Evolutionary conservation across 2,113 vertebrate genomes (phyloP).

Genomic region (Setophaga coronata): DNA sequence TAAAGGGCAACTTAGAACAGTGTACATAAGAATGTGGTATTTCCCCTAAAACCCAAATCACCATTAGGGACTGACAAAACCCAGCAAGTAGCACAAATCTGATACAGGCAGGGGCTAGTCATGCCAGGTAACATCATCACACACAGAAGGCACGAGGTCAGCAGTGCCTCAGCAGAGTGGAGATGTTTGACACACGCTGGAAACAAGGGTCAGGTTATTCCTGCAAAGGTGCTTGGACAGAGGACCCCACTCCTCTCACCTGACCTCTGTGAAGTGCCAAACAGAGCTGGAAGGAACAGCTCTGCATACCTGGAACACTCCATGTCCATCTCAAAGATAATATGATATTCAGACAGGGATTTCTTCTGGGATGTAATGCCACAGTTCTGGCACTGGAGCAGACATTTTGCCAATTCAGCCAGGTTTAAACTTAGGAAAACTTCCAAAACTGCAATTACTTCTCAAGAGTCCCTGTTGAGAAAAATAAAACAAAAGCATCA

Average conservation of each 20-base stretch:
- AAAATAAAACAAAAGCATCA: background rate
- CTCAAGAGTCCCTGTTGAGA: background rate
- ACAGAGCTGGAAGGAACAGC: constrained; percentile 12
- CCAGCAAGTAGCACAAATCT: background rate
- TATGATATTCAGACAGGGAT: background rate
- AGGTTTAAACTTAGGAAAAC: background rate
- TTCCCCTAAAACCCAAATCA: background rate
- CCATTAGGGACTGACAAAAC: rapidly evolving
- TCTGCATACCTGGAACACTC: background rate
- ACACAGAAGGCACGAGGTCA: background rate
- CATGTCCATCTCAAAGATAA: background rate
- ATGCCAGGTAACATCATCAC: background rate
- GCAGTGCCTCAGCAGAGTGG: background rate
- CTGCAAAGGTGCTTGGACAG: background rate
- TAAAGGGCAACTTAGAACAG: background rate
- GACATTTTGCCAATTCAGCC: background rate
- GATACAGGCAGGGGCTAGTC: background rate
- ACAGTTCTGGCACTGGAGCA: background rate
- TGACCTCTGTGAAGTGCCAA: constrained; percentile 42
- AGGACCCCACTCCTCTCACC: background rate
- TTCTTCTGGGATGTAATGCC: constrained; percentile 35
- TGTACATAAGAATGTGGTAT: background rate
- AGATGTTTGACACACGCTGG: background rate
- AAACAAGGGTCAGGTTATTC: rapidly evolving
- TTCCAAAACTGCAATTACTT: background rate